These are phyloP conservation scores for Polypedilum pembai DNA, from an alignment of 1,140 invertebrate genomes.

Conservation along the genomic window DNA sequence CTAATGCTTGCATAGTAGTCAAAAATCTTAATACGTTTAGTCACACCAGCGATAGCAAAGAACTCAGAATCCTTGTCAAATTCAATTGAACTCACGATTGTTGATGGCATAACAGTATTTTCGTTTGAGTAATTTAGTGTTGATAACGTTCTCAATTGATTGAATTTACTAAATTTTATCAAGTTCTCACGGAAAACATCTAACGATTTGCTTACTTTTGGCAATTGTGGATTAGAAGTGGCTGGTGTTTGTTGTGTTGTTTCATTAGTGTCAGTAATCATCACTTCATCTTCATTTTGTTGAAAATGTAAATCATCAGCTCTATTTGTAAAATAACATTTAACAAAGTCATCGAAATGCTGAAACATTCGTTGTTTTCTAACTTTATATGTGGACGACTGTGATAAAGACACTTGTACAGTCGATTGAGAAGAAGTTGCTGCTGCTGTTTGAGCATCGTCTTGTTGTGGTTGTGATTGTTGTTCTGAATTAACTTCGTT, in stretches of 20 bases:
- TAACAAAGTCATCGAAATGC: conserved; percentile 85
- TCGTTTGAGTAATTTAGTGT: conserved; percentile 88
- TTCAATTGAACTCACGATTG: conserved; percentile 93
- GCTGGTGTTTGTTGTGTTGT: conserved; percentile 36
- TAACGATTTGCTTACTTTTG: conserved; percentile 49
- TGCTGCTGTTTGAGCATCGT: not conserved
- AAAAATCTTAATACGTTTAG: conserved; percentile 90
- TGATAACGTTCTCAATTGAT: conserved; percentile 68
- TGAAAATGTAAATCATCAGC: conserved; percentile 64
- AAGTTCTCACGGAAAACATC: conserved; percentile 80
- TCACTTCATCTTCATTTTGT: conserved; percentile 33
- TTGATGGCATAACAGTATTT: conserved; percentile 61
- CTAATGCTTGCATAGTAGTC: conserved; percentile 81
- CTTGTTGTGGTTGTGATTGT: too few relatives aligned
- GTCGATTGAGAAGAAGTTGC: not conserved
- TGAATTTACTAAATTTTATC: conserved; percentile 81
- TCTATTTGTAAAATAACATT: conserved; percentile 75
- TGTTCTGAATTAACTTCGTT: too few relatives aligned
- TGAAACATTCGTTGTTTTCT: conserved; percentile 69
- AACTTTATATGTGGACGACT: conserved; percentile 1
- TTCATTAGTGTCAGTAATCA: conserved; percentile 37
- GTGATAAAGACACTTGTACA: not conserved
- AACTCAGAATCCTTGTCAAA: conserved; percentile 96
- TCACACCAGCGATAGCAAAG: conserved; percentile 94
- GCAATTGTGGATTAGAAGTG: conserved; percentile 37